Conservation (phyloP, 2,888 invertebrate species). For the Sminthurides aquaticus region DNA sequence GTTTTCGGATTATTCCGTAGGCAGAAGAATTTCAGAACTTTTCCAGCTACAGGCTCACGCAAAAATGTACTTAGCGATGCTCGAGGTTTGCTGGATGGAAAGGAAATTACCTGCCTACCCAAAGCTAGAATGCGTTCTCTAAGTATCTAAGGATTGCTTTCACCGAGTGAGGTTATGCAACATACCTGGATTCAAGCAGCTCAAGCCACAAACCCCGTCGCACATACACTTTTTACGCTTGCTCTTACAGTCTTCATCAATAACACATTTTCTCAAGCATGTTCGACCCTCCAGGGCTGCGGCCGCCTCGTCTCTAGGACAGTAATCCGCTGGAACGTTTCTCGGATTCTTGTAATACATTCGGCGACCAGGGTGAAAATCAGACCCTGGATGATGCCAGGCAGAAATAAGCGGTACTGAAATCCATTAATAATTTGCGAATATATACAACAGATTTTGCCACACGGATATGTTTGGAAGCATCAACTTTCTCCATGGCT, state of each 20-base stretch:
- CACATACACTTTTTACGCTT: constrained; percentile 94
- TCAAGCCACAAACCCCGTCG: constrained; percentile 93
- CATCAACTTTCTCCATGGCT: no score
- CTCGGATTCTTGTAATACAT: constrained; percentile 28
- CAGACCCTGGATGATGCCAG: constrained; percentile 25
- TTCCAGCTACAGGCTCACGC: no score
- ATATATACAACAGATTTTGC: no score
- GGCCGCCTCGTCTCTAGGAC: constrained; percentile 78
- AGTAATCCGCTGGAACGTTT: constrained; percentile 68
- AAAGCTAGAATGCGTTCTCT: no score
- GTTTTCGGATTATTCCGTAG: no score
- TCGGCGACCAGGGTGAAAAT: constrained; percentile 18
- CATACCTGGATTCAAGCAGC: constrained; percentile 90
- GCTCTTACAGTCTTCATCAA: constrained; percentile 92
- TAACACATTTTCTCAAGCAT: constrained; percentile 84
- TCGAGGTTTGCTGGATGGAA: no score
- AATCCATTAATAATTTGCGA: no score
- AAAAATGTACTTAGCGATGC: no score
- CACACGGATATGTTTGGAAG: no score
- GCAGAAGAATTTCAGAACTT: no score
- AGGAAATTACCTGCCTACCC: no score
- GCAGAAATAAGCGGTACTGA: constrained; percentile 9
- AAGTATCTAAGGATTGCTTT: background rate
- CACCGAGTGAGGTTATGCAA: background rate
- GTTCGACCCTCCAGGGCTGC: constrained; percentile 74